Percentiles rank a stretch among this genome's conserved stretches.
Conservation (phyloP, 2,797 vertebrate species). For the Acrossocheilus wenchowensis region DNA sequence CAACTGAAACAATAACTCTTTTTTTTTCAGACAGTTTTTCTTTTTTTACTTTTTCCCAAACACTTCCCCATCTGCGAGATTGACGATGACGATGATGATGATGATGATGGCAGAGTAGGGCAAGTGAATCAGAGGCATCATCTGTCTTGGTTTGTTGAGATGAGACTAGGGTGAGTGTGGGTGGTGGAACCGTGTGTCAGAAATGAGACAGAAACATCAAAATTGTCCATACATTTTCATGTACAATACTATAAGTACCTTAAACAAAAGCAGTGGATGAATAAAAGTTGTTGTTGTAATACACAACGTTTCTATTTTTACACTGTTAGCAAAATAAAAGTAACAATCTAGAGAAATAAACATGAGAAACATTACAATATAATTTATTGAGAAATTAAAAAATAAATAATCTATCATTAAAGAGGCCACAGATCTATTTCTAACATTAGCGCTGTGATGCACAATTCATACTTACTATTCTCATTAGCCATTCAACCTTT, state of each 20-base stretch:
- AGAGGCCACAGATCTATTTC: constrained; percentile 30
- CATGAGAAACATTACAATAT: constrained; percentile 80
- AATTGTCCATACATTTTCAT: constrained; percentile 32
- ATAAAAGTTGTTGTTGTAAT: background rate
- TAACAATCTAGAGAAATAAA: constrained; percentile 7
- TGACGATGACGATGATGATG: constrained; percentile 53
- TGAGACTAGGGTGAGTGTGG: constrained; percentile 63
- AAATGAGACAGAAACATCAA: constrained; percentile 34
- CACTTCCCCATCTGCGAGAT: background rate
- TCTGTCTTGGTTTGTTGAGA: constrained; percentile 51
- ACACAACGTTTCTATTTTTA: background rate
- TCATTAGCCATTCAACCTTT: constrained; percentile 30
- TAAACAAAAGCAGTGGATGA: background rate
- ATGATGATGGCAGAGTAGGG: constrained; percentile 54
- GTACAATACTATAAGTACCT: background rate
- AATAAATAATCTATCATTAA: constrained; percentile 96
- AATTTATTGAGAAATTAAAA: constrained; percentile 97
- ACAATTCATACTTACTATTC: background rate
- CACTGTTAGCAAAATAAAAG: constrained; percentile 5
- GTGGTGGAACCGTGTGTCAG: background rate
- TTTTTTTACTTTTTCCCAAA: background rate
- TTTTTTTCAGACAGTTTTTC: background rate
- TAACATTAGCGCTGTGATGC: background rate
- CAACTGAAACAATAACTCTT: background rate
- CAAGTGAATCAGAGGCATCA: constrained; percentile 73